Base-by-base conservation (phyloP, 2,797 vertebrate genomes). In the Neosilurus hyrtlii region DNA sequence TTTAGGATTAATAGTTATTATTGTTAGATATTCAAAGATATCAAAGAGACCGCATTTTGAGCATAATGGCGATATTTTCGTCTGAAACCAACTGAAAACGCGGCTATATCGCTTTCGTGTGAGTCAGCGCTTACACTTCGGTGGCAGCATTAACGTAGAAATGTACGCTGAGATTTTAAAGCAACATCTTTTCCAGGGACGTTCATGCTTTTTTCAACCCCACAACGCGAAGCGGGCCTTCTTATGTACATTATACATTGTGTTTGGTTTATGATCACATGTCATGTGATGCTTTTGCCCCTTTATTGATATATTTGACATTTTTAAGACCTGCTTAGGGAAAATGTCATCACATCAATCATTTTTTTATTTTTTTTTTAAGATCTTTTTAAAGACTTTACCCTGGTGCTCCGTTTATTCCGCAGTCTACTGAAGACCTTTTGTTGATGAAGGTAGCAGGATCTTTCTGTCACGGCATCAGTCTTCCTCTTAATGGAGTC, bases 391-490 rank as follows among this genome's bases (percentile, higher is more conserved):
- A 81, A 18, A 72, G 67, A 62, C 79, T 16, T 14, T 20, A 79
- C 54, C 26, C 26, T 22, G 18, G 54, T 57, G 73, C 54, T 59
- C 54, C 54, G 57, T 78, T 78, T 78, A 63, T 78, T 62, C 43
- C 59, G 62, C 75, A 63, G 54, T 59, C 73, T 59, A 22, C 24
- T 22, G 75, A 63, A 78, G 57, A 78, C 75, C 75, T 78, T 78
- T 78, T 78, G 75, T 78, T 8, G 75, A 63, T 63, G 73, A 75
- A 61, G 43, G 75, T 49, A 63, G 57, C 35, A 77, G 35, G 75
- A 63, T 62, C 75, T 78, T 78, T 63, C 73, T 78, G 75, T 62
- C 59, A 63, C 59, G 62, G 75, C 75, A 26, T 78, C 75, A 63
- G 12, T 78, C 59, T 78, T 78, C 15, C 57, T 49, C 57, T 62